phyloP scores from a whole-genome alignment of 2,888 invertebrate genomes.

The Scotopteryx bipunctaria region DNA sequence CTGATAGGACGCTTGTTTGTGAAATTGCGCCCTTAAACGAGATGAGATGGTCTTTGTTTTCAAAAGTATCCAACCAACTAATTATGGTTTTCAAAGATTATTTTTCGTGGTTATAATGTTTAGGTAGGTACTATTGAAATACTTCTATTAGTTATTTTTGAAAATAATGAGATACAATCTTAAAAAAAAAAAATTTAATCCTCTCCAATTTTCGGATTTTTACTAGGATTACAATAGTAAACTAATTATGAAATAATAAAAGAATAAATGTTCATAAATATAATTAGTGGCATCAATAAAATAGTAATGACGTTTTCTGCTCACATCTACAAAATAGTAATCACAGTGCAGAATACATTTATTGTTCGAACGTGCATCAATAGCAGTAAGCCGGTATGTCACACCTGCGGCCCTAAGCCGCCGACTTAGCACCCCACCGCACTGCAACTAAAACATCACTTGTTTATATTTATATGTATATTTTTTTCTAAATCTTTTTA shows the following conservation, averaged over 20 bases:
- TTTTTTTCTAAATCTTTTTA: neutral
- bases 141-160: no score
- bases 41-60: conserved; percentile 44
- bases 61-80: conserved; percentile 37
- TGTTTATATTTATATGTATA: conserved; percentile 6
- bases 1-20: conserved; percentile 66
- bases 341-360: conserved; percentile 21
- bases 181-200: no score
- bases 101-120: neutral
- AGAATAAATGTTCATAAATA: no score
- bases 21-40: conserved; percentile 58
- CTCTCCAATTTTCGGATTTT: no score
- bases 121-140: neutral
- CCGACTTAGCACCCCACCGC: conserved; percentile 12
- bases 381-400: conserved; percentile 21
- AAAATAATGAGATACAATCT: no score
- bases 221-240: no score
- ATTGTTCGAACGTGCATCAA: conserved; percentile 15
- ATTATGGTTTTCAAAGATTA: conserved; percentile 44
- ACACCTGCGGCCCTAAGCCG: conserved; percentile 21
- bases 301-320: no score
- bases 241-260: no score
- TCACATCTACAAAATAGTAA: no score
- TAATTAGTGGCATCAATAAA: no score
- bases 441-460: conserved; percentile 5